Conservation (phyloP, 2,113 vertebrate genomes). For the Lipophrys pholis region DNA sequence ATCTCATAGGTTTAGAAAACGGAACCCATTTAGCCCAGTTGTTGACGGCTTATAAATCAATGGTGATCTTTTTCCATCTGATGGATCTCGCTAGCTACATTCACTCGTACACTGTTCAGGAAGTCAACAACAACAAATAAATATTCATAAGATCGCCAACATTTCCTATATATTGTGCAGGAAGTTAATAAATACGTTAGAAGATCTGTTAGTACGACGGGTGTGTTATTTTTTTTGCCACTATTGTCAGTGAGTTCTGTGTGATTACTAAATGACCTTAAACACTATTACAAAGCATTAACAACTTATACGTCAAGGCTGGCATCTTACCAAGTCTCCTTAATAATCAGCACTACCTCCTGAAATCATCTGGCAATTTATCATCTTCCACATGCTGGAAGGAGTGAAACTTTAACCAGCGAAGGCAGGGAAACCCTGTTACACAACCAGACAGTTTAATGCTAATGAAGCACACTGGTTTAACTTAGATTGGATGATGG, state of each 20-base stretch:
- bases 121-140: too few relatives aligned
- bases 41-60: too few relatives aligned
- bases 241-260: background rate
- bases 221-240: too few relatives aligned
- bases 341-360: background rate
- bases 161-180: too few relatives aligned
- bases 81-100: too few relatives aligned
- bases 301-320: background rate
- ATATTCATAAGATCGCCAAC: too few relatives aligned
- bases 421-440: constrained; percentile 2
- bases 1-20: too few relatives aligned
- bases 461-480: constrained; percentile 10
- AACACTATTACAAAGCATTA: background rate
- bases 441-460: constrained; percentile 28
- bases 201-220: too few relatives aligned
- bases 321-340: background rate
- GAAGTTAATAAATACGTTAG: too few relatives aligned
- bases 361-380: background rate
- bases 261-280: background rate
- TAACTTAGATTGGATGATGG: constrained; percentile 64
- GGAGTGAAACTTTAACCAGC: background rate
- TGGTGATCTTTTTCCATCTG: too few relatives aligned
- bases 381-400: background rate
- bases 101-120: too few relatives aligned
- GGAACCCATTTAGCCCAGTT: too few relatives aligned